Percentiles rank a stretch among this genome's conserved stretches.
Conservation (phyloP, 2,888 invertebrate genomes). For the Erpobdella octoculata region DNA sequence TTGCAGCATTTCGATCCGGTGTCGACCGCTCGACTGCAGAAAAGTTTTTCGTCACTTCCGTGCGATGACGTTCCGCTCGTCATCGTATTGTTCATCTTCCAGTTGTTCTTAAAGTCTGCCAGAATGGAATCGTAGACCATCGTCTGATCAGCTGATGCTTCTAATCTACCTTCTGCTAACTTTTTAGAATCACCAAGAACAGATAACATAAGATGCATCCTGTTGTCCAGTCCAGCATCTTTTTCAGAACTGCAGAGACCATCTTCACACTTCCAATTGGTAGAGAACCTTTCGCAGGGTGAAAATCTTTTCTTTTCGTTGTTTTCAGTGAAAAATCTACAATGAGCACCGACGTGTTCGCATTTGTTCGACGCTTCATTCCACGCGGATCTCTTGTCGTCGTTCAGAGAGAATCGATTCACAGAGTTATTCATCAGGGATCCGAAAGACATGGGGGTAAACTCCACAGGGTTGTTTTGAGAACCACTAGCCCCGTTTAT, state of each 20-base stretch:
- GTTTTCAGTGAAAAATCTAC: background rate
- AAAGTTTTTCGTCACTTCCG: background rate
- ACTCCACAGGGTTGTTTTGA: too few relatives aligned
- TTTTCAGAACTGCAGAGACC: background rate
- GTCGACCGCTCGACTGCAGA: background rate
- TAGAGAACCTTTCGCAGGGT: slow-evolving; percentile 2
- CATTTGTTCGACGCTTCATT: background rate
- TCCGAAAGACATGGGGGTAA: too few relatives aligned
- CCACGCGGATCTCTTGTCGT: background rate
- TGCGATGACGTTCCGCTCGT: too few relatives aligned
- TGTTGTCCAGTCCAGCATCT: background rate
- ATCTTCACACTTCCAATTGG: background rate
- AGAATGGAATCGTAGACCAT: background rate
- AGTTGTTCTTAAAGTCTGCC: background rate
- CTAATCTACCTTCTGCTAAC: too few relatives aligned
- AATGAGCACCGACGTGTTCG: background rate
- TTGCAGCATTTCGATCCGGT: background rate
- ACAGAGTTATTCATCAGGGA: background rate
- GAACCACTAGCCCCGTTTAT: too few relatives aligned
- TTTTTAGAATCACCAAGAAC: background rate
- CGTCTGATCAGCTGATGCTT: background rate
- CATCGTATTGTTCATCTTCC: background rate
- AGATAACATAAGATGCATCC: background rate
- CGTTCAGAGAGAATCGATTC: background rate
- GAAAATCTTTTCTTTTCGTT: background rate